A percentile compares a stretch with the other conserved stretches of the same genome.
These are phyloP conservation scores for Seira musarum DNA, from an alignment of 2,888 invertebrate species.

Conservation along the genomic window DNA sequence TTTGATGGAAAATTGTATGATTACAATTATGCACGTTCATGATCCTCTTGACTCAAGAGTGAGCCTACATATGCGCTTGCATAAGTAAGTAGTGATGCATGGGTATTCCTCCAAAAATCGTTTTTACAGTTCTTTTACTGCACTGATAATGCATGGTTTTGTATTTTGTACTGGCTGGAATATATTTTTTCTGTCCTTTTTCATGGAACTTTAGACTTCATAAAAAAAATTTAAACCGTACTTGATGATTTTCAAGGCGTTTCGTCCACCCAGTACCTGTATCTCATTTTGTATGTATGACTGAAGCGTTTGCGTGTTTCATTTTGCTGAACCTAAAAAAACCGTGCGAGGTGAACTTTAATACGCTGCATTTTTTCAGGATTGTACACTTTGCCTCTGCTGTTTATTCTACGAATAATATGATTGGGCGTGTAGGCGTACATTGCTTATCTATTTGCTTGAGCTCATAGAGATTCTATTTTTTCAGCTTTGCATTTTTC, in stretches of 20 bases:
- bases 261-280: neutral
- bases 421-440: constrained; percentile 56
- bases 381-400: neutral
- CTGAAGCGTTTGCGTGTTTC: neutral
- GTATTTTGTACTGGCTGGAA: neutral
- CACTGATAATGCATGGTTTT: too few species aligned
- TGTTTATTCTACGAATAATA: constrained; percentile 4
- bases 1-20: neutral
- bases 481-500: constrained; percentile 14
- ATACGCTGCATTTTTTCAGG: neutral
- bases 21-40: constrained; percentile 58
- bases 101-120: too few species aligned
- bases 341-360: constrained; percentile 5
- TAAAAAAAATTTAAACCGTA: neutral
- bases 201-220: neutral
- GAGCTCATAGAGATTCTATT: constrained; percentile 11
- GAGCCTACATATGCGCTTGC: too few species aligned
- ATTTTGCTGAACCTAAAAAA: neutral
- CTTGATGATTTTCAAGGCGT: constrained; percentile 1
- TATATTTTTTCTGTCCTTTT: neutral
- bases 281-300: neutral
- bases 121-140: too few species aligned
- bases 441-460: neutral
- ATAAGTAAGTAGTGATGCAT: too few species aligned
- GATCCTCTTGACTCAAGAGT: constrained; percentile 42